Conservation (phyloP, 2,113 vertebrate species). For the Struthio camelus region DNA sequence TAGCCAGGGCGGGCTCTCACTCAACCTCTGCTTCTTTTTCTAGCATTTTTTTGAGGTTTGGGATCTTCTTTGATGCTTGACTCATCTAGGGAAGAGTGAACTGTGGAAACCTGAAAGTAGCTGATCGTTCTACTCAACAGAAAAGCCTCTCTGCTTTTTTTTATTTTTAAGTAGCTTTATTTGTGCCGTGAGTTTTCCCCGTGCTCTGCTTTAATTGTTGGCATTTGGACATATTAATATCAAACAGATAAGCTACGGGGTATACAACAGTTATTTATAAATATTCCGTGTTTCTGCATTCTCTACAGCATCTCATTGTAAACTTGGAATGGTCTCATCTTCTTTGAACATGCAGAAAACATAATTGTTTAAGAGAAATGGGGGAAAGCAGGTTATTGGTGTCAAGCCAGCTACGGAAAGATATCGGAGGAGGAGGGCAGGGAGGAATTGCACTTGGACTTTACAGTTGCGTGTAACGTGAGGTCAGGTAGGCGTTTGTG, state of each 20-base stretch:
- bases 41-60: slow-evolving; percentile 1
- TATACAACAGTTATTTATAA: background rate
- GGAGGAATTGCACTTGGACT: background rate
- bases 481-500: background rate
- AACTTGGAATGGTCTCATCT: background rate
- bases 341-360: background rate
- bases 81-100: background rate
- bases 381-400: background rate
- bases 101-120: background rate
- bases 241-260: background rate
- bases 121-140: background rate
- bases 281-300: accelerated
- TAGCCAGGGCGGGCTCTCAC: background rate
- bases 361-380: background rate
- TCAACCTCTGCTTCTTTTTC: slow-evolving; percentile 17
- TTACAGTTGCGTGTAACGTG: background rate
- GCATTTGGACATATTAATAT: background rate
- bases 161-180: background rate
- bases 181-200: background rate
- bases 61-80: background rate
- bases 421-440: accelerated
- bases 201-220: background rate
- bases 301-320: background rate
- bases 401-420: background rate
- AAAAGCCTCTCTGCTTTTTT: background rate